Evolutionary conservation across 2,797 vertebrate species (phyloP).

Genomic region (Squalus acanthias): DNA sequence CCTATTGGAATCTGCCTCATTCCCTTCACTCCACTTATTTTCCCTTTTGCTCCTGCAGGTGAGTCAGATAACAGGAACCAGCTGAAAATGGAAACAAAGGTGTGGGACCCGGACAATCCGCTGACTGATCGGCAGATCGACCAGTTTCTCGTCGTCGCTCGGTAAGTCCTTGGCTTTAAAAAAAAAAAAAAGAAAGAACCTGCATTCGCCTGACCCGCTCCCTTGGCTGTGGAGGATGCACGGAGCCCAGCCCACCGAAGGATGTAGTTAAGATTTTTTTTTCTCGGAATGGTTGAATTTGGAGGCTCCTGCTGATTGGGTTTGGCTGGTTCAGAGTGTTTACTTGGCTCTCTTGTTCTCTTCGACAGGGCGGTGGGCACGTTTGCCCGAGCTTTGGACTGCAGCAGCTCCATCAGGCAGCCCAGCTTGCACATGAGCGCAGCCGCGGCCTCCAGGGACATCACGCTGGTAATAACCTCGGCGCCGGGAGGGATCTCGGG

Average conservation of each 20-base stretch:
- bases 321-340: background rate
- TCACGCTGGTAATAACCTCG: slow-evolving; percentile 72
- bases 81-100: slow-evolving; percentile 88
- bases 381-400: slow-evolving; percentile 84
- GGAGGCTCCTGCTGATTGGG: background rate
- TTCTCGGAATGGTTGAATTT: background rate
- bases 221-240: background rate
- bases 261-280: background rate
- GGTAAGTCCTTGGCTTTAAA: slow-evolving; percentile 60
- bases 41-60: slow-evolving; percentile 48
- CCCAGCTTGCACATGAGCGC: slow-evolving; percentile 69
- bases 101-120: slow-evolving; percentile 89
- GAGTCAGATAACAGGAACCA: slow-evolving; percentile 78
- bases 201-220: background rate
- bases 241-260: too few relatives aligned
- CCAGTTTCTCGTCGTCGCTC: slow-evolving; percentile 90
- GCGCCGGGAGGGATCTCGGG: too few relatives aligned
- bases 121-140: slow-evolving; percentile 90
- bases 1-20: background rate
- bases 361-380: slow-evolving; percentile 79
- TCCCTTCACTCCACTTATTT: background rate
- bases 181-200: too few relatives aligned
- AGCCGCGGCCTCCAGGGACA: slow-evolving; percentile 73
- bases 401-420: slow-evolving; percentile 93
- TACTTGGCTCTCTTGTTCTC: too few relatives aligned